Evolutionary conservation across 2,888 invertebrate genomes (phyloP), one percentile per base, ranked within the genome.

Genomic region (Drosophila austrosaltans): DNA sequence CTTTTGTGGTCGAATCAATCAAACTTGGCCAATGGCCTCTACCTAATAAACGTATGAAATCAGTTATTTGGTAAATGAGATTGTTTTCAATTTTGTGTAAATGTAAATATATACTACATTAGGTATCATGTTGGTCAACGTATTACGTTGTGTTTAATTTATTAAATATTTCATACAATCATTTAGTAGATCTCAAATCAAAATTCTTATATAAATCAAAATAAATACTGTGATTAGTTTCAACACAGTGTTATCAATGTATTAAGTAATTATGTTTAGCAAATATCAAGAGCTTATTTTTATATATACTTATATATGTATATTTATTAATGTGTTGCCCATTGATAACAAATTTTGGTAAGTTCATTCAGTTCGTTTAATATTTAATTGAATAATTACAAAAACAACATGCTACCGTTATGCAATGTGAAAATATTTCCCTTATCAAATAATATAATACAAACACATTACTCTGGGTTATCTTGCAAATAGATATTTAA

Each of bases 321-420:
- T 92, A 94, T 98, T 96, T 91, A 98, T 95, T 92, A 97, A 98
- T 91, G 89, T 98, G 56, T 91, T 94, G 3, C 93, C 94, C 10
- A 93, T 98, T 40, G 96, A 96, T 70, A 92, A 94, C 40, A 95
- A 96, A 93, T 98, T 97, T 97, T 94, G 96, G 98, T 98, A 93
- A 95, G 94, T 92, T 48, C 4, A 25, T 22, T 40, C 61, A 76
- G 78, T 74, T 75, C 16, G 39, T 7, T 16, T 48, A 12, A 25
- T 8, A 16, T 8, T 22, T 44, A 48, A 48, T 10, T 1, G 12
- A 10, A 4, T 10, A 12, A 25, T 25, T 12, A 48, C 20, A 20
- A 8, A 8, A 8, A 8, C 0, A 0, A 1, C 3, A 25, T 48
- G 44, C 7, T 25, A 48, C 4, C 48, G 4, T 48, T 48, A 25